Evolutionary conservation across 2,888 invertebrate species (phyloP).

Genomic region (Gisinianus flammeolus): DNA sequence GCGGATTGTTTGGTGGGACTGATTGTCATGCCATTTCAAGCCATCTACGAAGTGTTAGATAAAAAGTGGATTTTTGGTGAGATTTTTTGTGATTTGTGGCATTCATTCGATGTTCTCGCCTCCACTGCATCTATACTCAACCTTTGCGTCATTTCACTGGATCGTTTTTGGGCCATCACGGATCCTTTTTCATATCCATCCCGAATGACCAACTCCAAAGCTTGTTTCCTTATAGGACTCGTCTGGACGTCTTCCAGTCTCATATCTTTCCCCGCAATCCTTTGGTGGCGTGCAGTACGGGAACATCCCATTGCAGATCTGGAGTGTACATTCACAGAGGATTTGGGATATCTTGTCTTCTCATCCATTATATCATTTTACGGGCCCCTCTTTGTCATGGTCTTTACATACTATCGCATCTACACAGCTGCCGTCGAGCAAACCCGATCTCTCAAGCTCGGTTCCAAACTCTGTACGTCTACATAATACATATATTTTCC

Average conservation of each 20-base stretch:
- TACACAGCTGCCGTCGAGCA: slow-evolving; percentile 93
- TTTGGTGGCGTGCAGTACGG: slow-evolving; percentile 91
- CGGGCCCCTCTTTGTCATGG: slow-evolving; percentile 94
- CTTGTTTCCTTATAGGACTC: slow-evolving; percentile 84
- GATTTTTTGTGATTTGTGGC: slow-evolving; percentile 97
- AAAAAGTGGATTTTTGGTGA: slow-evolving; percentile 94
- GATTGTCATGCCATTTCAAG: slow-evolving; percentile 97
- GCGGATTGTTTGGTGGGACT: slow-evolving; percentile 96
- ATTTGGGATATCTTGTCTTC: slow-evolving; percentile 93
- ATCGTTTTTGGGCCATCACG: slow-evolving; percentile 94
- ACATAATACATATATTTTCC: not conserved
- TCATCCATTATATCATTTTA: slow-evolving; percentile 98
- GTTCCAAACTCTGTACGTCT: slow-evolving; percentile 65
- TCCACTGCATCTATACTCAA: slow-evolving; percentile 97
- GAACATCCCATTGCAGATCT: slow-evolving; percentile 63
- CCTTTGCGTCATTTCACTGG: slow-evolving; percentile 93
- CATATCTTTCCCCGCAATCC: slow-evolving; percentile 97
- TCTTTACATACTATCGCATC: slow-evolving; percentile 96
- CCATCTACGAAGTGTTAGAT: slow-evolving; percentile 84
- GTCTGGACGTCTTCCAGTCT: slow-evolving; percentile 97
- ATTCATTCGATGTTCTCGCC: slow-evolving; percentile 91
- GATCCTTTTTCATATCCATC: slow-evolving; percentile 98
- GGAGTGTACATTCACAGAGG: slow-evolving; percentile 95
- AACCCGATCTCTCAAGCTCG: slow-evolving; percentile 86
- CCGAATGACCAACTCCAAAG: slow-evolving; percentile 87